Conservation (phyloP, 2,113 vertebrate species). For the Azemiops feae region DNA sequence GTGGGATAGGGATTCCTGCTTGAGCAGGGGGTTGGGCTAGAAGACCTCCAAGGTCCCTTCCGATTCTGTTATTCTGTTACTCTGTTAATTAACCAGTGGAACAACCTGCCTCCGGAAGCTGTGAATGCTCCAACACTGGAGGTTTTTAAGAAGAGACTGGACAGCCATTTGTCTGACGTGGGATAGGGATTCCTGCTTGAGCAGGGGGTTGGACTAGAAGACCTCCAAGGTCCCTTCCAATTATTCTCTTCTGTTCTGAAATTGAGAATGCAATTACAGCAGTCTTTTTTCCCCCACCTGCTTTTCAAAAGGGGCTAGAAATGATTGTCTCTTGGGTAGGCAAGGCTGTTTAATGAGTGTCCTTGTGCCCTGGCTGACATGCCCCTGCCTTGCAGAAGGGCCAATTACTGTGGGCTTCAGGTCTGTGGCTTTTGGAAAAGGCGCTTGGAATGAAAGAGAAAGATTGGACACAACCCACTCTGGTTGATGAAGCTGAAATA, state of each 20-base stretch:
- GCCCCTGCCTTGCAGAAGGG: conserved; percentile 59
- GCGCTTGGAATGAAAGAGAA: conserved; percentile 54
- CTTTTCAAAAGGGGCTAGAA: not conserved
- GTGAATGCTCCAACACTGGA: no score
- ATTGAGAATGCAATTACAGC: not conserved
- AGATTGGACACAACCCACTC: conserved; percentile 40
- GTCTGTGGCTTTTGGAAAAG: not conserved
- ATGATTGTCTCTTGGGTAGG: conserved; percentile 1
- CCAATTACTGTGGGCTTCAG: conserved; percentile 58
- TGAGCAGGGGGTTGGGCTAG: no score
- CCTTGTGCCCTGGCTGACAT: conserved; percentile 49
- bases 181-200: no score
- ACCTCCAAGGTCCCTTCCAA: conserved; percentile 23
- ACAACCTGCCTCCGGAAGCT: no score
- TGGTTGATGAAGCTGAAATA: not conserved
- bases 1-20: no score
- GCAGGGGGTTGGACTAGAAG: not conserved
- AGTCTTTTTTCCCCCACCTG: not conserved
- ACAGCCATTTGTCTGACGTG: no score
- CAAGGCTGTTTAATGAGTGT: conserved; percentile 47
- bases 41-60: no score
- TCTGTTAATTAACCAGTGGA: no score
- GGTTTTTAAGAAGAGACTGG: no score
- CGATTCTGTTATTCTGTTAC: no score
- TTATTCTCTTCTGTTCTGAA: conserved; percentile 4